Conservation (phyloP, 2,113 vertebrate species). For the Oncorhynchus clarkii region DNA sequence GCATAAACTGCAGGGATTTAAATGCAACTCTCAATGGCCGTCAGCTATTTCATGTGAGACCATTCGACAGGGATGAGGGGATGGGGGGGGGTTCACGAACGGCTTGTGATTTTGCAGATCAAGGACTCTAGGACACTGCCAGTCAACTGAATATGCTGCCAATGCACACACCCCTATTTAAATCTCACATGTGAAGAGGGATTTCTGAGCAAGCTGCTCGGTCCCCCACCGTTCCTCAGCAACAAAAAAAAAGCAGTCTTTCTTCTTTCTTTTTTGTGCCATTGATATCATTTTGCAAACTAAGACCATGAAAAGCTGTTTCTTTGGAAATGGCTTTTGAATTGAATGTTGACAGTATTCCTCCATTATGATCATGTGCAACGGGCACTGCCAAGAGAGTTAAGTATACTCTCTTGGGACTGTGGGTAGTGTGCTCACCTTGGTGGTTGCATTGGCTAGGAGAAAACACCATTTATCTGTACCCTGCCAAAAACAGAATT, state of each 20-base stretch:
- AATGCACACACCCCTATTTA: conserved; percentile 24
- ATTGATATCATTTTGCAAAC: neutral
- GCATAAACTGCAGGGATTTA: neutral
- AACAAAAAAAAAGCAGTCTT: neutral
- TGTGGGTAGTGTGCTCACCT: no score
- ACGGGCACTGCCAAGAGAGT: no score
- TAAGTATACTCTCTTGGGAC: no score
- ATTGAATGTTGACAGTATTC: neutral
- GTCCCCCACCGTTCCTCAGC: neutral
- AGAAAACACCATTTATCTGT: no score
- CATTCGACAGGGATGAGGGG: conserved; percentile 27
- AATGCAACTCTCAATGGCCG: conserved; percentile 25
- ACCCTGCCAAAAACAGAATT: no score
- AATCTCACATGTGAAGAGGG: conserved; percentile 18
- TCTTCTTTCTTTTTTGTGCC: neutral
- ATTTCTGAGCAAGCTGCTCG: conserved; percentile 24
- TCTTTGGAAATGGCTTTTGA: neutral
- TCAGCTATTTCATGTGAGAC: conserved; percentile 36
- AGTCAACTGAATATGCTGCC: conserved; percentile 25
- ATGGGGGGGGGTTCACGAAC: conserved; percentile 18
- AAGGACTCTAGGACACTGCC: conserved; percentile 6
- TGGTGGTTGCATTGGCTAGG: no score
- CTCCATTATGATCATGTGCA: no score
- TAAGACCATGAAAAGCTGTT: neutral
- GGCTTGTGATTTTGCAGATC: conserved; percentile 14